These are phyloP conservation scores for Crenichthys baileyi DNA, from an alignment of 2,797 vertebrate genomes.

Conservation along the genomic window DNA sequence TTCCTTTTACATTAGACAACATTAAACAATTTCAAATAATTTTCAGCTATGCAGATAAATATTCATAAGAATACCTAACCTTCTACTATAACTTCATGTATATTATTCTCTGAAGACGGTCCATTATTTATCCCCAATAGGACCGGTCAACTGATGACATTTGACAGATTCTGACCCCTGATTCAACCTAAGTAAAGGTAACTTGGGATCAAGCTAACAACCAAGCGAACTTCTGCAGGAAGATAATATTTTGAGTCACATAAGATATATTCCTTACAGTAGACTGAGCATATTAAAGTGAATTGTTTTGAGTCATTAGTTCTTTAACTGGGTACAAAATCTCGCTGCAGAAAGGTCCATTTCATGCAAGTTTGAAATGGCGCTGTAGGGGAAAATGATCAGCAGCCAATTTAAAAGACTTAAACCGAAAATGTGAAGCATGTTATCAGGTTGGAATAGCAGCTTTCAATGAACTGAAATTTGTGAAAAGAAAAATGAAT, in stretches of 20 bases:
- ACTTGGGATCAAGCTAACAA: neutral
- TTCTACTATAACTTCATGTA: neutral
- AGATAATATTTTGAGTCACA: neutral
- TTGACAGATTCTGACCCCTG: neutral
- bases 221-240: neutral
- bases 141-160: neutral
- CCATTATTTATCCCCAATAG: neutral
- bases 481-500: constrained; percentile 7
- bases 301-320: neutral
- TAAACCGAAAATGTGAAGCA: too few species aligned
- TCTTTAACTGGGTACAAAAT: neutral
- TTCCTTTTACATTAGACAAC: neutral
- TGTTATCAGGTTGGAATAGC: neutral
- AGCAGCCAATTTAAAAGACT: neutral
- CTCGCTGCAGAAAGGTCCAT: neutral
- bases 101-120: neutral
- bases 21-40: neutral
- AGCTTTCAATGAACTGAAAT: constrained; percentile 7
- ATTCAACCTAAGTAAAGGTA: neutral
- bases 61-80: too few species aligned
- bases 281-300: neutral
- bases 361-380: neutral
- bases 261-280: neutral
- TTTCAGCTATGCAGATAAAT: too few species aligned
- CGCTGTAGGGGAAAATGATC: neutral